phyloP scores from a whole-genome alignment of 2,797 vertebrate species.

The Crocidura indochinensis region DNA sequence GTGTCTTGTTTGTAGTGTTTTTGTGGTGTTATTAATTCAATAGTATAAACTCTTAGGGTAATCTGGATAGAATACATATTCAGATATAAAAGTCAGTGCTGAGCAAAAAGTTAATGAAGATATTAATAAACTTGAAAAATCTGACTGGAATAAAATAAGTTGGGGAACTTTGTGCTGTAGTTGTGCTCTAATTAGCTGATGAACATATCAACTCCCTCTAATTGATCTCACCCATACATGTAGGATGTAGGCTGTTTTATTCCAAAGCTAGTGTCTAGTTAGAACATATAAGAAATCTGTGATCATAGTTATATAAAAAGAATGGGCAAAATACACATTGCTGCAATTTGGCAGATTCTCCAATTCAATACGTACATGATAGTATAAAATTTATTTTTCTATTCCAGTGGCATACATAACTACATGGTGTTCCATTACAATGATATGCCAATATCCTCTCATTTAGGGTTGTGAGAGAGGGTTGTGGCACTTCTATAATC shows the following conservation, averaged over 20 bases:
- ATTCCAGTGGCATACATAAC: background rate
- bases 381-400: background rate
- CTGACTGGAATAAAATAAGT: conserved; percentile 3
- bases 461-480: background rate
- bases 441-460: background rate
- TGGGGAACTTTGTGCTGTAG: background rate
- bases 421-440: background rate
- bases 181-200: conserved; percentile 22
- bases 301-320: conserved; percentile 7
- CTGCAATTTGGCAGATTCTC: background rate
- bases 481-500: background rate
- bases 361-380: background rate
- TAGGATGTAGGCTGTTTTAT: conserved; percentile 47
- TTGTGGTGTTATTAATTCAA: background rate
- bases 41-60: background rate
- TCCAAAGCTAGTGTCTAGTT: conserved; percentile 35
- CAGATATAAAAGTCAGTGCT: background rate
- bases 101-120: conserved; percentile 28
- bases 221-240: background rate
- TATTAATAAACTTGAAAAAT: conserved; percentile 12
- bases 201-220: background rate
- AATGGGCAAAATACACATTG: background rate
- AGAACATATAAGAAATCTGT: conserved; percentile 24
- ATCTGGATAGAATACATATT: conserved; percentile 8
- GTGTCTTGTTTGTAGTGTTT: background rate